phyloP scores from a whole-genome alignment of 1,140 invertebrate genomes.

The Chironomus tepperi region DNA sequence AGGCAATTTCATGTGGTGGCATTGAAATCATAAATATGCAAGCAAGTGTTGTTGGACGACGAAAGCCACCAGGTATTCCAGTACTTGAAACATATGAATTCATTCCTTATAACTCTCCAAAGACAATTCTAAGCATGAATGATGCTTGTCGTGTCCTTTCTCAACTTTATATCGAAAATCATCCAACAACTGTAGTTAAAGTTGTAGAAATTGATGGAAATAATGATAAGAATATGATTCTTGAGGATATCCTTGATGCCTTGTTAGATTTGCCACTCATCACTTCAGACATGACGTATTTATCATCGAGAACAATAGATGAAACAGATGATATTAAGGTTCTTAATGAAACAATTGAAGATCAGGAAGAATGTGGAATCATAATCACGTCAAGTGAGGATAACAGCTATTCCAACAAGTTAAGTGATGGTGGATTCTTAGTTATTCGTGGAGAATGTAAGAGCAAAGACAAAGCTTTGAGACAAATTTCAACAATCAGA shows the following conservation, averaged over 20 bases:
- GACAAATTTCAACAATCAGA: conserved; percentile 34
- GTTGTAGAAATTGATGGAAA: conserved; percentile 48
- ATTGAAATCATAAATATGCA: conserved; percentile 76
- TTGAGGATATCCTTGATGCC: conserved; percentile 46
- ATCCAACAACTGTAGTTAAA: conserved; percentile 56
- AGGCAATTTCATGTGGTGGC: conserved; percentile 57
- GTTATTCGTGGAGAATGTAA: conserved; percentile 40
- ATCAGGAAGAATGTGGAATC: conserved; percentile 49
- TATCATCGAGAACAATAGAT: conserved; percentile 42
- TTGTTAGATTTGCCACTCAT: conserved; percentile 53
- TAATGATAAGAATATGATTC: conserved; percentile 39
- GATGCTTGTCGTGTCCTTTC: conserved; percentile 37
- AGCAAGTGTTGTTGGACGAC: conserved; percentile 66
- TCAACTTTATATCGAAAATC: conserved; percentile 74
- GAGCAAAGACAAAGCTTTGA: conserved; percentile 30
- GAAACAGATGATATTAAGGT: conserved; percentile 45
- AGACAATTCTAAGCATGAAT: conserved; percentile 33
- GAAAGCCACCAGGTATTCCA: conserved; percentile 51
- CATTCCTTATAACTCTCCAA: conserved; percentile 51
- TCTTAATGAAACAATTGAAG: conserved; percentile 50
- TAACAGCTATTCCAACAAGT: conserved; percentile 31
- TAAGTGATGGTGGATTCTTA: conserved; percentile 43
- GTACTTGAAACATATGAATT: conserved; percentile 69
- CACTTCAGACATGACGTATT: conserved; percentile 40
- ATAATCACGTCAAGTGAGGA: conserved; percentile 45